These are phyloP conservation scores for Beroe ovata DNA, from an alignment of 37 sponge, comb jelly and placozoan species.

Conservation along the genomic window DNA sequence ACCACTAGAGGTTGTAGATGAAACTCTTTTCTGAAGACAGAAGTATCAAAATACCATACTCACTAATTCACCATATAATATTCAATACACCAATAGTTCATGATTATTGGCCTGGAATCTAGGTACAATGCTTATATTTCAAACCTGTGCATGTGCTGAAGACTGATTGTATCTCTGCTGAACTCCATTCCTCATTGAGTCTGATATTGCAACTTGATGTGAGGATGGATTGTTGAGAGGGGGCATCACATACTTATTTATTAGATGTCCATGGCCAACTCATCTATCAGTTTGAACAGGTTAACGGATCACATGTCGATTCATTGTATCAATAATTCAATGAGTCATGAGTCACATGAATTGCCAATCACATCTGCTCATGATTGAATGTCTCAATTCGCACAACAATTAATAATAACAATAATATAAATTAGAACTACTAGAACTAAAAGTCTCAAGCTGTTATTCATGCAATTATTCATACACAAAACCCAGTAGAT, in stretches of 20 bases:
- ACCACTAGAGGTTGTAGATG: neutral
- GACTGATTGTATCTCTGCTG: neutral
- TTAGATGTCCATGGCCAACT: neutral
- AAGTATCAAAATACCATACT: neutral
- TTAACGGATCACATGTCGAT: too few relatives aligned
- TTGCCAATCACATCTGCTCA: too few relatives aligned
- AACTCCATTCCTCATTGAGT: slow-evolving; percentile 34
- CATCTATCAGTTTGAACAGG: too few relatives aligned
- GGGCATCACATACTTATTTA: slow-evolving; percentile 24
- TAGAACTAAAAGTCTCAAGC: too few relatives aligned
- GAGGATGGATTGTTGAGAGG: slow-evolving; percentile 21
- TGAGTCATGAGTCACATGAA: too few relatives aligned
- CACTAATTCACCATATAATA: neutral
- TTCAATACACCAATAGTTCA: neutral
- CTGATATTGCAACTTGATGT: slow-evolving; percentile 12
- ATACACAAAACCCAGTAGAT: too few relatives aligned
- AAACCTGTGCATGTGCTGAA: neutral
- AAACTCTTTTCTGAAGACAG: slow-evolving; percentile 1
- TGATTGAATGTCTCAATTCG: too few relatives aligned
- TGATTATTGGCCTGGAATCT: neutral
- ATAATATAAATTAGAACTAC: too few relatives aligned
- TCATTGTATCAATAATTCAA: too few relatives aligned
- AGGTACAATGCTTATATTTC: too few relatives aligned
- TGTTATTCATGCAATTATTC: too few relatives aligned
- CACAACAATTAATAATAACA: too few relatives aligned